These are phyloP conservation scores for Drosophila rubida DNA, from an alignment of 2,888 invertebrate species.

Conservation along the genomic window DNA sequence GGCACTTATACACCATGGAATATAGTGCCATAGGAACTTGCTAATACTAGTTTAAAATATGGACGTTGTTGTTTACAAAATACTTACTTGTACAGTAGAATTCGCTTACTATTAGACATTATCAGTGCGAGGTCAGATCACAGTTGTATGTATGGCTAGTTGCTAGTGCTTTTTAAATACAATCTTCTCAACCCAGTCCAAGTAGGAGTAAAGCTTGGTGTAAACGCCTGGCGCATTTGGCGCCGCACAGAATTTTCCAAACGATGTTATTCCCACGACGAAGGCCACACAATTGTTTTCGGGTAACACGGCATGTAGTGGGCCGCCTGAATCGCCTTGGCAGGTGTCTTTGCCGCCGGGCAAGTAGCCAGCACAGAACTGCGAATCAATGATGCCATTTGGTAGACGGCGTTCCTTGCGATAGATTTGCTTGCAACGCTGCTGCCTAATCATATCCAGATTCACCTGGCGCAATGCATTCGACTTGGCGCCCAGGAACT, in stretches of 20 bases:
- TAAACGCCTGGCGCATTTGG: slow-evolving; percentile 83
- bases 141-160: neutral
- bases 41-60: neutral
- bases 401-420: slow-evolving; percentile 80
- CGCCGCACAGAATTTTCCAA: slow-evolving; percentile 84
- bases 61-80: slow-evolving; percentile 9
- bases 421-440: slow-evolving; percentile 78
- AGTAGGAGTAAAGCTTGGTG: slow-evolving; percentile 81
- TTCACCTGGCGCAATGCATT: slow-evolving; percentile 84
- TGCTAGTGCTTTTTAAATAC: slow-evolving; percentile 68
- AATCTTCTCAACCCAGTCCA: slow-evolving; percentile 84
- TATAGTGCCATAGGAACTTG: slow-evolving; percentile 86
- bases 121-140: neutral
- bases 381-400: slow-evolving; percentile 83
- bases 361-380: slow-evolving; percentile 85
- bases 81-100: slow-evolving; percentile 9
- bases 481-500: slow-evolving; percentile 81
- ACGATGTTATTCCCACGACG: slow-evolving; percentile 84
- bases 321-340: slow-evolving; percentile 84
- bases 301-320: slow-evolving; percentile 80
- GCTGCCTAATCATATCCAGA: slow-evolving; percentile 79
- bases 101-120: slow-evolving; percentile 25
- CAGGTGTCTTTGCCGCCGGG: slow-evolving; percentile 84
- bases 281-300: slow-evolving; percentile 83
- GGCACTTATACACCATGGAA: slow-evolving; percentile 89